Conservation (phyloP, 2,113 vertebrate species). For the Paralichthys olivaceus region DNA sequence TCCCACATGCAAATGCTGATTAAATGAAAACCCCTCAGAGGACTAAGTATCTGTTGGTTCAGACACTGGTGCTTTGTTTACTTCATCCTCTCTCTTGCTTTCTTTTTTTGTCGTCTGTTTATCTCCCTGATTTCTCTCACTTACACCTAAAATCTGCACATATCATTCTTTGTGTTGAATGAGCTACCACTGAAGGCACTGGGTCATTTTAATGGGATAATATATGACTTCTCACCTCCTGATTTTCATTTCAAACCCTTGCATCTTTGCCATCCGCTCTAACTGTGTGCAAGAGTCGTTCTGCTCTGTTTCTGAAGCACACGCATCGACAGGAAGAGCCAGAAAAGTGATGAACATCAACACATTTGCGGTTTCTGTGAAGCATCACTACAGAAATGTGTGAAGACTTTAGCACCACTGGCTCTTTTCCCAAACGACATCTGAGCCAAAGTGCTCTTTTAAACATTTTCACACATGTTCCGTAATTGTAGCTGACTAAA, state of each 20-base stretch:
- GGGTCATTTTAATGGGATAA: slow-evolving; percentile 20
- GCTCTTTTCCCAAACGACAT: not conserved
- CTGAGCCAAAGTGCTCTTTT: too few species aligned
- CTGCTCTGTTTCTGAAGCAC: not conserved
- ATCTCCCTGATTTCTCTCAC: not conserved
- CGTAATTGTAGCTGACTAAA: too few species aligned
- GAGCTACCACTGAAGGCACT: not conserved
- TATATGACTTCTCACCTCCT: slow-evolving; percentile 25
- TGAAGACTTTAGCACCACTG: not conserved
- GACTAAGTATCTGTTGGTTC: not conserved
- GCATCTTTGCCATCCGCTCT: slow-evolving; percentile 15
- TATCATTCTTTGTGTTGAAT: too few species aligned
- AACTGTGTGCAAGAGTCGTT: slow-evolving; percentile 10
- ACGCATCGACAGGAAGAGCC: not conserved
- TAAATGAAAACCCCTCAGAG: slow-evolving; percentile 30
- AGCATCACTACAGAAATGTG: slow-evolving; percentile 7
- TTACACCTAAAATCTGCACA: too few species aligned
- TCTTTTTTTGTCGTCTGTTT: not conserved
- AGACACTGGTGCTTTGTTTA: not conserved
- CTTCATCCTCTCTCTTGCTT: not conserved
- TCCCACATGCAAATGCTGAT: slow-evolving; percentile 27
- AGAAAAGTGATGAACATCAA: slow-evolving; percentile 13
- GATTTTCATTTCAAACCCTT: slow-evolving; percentile 45
- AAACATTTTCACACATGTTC: too few species aligned
- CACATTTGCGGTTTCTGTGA: slow-evolving; percentile 22